A percentile compares a stretch with the other conserved stretches of the same genome.
These are phyloP conservation scores for Aphelocoma californica DNA, from an alignment of 2,797 vertebrate genomes.

Conservation along the genomic window DNA sequence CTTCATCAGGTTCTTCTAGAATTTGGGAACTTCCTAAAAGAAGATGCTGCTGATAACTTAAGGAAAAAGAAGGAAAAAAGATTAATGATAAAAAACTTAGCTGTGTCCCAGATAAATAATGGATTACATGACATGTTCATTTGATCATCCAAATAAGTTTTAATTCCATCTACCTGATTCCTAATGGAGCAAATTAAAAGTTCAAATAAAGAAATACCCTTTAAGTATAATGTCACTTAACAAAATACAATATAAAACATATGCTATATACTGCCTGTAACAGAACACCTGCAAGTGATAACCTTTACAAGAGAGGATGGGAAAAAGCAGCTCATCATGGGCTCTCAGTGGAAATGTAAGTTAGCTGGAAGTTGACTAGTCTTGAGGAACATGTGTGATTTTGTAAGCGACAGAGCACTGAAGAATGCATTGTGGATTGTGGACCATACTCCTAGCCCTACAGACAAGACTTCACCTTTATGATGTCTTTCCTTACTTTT, in stretches of 20 bases:
- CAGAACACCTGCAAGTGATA: background rate
- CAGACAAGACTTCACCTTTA: background rate
- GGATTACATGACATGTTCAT: constrained; percentile 18
- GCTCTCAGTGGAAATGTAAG: background rate
- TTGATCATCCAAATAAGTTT: constrained; percentile 35
- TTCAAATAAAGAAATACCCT: background rate
- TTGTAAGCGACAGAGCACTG: background rate
- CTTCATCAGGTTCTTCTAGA: background rate
- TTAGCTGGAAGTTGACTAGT: background rate
- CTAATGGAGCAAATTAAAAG: constrained; percentile 31
- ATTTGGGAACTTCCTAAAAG: background rate
- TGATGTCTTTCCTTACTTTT: background rate
- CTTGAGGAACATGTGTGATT: background rate
- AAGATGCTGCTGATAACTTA: background rate
- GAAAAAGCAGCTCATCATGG: background rate
- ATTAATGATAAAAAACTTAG: constrained; percentile 21
- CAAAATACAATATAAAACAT: background rate
- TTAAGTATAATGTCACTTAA: background rate
- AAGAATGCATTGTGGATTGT: background rate
- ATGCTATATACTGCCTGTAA: background rate
- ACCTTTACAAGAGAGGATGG: background rate
- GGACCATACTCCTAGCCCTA: background rate
- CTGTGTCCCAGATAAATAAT: constrained; percentile 19
- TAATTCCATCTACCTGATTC: background rate
- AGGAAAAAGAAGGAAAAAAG: background rate